Conservation (phyloP, 2,113 vertebrate genomes). For the Fulica atra region DNA sequence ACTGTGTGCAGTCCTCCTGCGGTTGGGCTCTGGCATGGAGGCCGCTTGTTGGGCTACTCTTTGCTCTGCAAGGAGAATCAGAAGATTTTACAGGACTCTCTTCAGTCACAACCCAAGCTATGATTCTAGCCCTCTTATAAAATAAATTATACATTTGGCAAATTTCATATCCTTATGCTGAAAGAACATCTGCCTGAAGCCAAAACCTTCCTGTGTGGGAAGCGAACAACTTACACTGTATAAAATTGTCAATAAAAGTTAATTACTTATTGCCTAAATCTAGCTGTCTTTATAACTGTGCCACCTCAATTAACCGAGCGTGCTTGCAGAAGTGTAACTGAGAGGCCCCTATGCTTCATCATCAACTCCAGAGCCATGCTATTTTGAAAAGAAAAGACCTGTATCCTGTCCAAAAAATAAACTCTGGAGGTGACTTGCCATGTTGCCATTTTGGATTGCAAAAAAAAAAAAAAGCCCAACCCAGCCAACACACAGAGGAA, state of each 20-base stretch:
- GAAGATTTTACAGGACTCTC: not conserved
- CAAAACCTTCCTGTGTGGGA: slow-evolving; percentile 26
- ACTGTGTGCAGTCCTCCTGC: not conserved
- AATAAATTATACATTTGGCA: slow-evolving; percentile 6
- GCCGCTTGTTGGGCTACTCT: not conserved
- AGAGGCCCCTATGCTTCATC: slow-evolving; percentile 33
- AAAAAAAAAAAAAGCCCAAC: not conserved
- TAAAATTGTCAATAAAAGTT: slow-evolving; percentile 50
- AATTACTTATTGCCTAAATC: slow-evolving; percentile 41
- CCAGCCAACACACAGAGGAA: slow-evolving; percentile 58
- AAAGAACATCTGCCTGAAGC: slow-evolving; percentile 34
- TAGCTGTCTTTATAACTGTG: not conserved
- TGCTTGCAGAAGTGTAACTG: not conserved
- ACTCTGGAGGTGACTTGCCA: slow-evolving; percentile 33
- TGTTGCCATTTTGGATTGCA: slow-evolving; percentile 58
- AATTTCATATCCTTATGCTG: slow-evolving; percentile 12
- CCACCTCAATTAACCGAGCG: not conserved
- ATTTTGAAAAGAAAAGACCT: slow-evolving; percentile 56
- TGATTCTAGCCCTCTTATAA: not conserved
- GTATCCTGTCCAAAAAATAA: slow-evolving; percentile 68
- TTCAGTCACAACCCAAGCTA: not conserved
- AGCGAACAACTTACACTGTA: not conserved
- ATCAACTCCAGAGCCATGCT: slow-evolving; percentile 28
- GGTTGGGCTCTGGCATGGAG: not conserved
- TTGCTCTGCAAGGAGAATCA: not conserved